A percentile compares a stretch with the other conserved stretches of the same genome.
phyloP scores from a whole-genome alignment of 92 coral and sea anemone species.

The Epizoanthus illoricatus region DNA sequence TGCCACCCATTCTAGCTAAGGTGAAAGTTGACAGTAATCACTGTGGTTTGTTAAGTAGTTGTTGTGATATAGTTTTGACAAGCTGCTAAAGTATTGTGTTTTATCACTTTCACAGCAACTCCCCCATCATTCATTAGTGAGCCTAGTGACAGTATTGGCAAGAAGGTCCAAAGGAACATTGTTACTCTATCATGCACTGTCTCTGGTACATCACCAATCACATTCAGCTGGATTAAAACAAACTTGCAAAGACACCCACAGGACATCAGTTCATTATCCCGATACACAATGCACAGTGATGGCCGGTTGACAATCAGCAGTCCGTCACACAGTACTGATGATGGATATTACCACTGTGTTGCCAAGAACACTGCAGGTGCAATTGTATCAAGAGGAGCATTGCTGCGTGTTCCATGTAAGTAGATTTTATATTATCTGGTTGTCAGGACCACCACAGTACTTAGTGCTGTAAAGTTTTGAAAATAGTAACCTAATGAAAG shows the following conservation, averaged over 20 bases:
- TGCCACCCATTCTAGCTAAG: too few relatives aligned
- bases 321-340: slow-evolving; percentile 69
- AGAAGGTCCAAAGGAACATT: slow-evolving; percentile 54
- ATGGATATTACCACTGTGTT: slow-evolving; percentile 86
- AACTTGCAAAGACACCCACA: slow-evolving; percentile 52
- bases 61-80: background rate
- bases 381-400: slow-evolving; percentile 63
- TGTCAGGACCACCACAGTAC: too few relatives aligned
- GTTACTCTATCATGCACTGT: slow-evolving; percentile 66
- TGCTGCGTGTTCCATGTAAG: slow-evolving; percentile 86
- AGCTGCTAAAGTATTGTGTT: background rate
- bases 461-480: too few relatives aligned
- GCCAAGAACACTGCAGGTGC: slow-evolving; percentile 69
- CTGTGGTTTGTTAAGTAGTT: too few relatives aligned
- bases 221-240: slow-evolving; percentile 67
- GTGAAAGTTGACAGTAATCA: too few relatives aligned
- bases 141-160: slow-evolving; percentile 55
- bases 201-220: slow-evolving; percentile 37
- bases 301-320: slow-evolving; percentile 74
- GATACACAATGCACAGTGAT: slow-evolving; percentile 47
- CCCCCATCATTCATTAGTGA: slow-evolving; percentile 61
- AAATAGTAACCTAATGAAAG: too few relatives aligned
- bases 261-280: slow-evolving; percentile 51
- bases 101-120: slow-evolving; percentile 37
- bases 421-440: background rate